Conservation (phyloP, 2,113 vertebrate genomes). For the Mesocricetus auratus region DNA sequence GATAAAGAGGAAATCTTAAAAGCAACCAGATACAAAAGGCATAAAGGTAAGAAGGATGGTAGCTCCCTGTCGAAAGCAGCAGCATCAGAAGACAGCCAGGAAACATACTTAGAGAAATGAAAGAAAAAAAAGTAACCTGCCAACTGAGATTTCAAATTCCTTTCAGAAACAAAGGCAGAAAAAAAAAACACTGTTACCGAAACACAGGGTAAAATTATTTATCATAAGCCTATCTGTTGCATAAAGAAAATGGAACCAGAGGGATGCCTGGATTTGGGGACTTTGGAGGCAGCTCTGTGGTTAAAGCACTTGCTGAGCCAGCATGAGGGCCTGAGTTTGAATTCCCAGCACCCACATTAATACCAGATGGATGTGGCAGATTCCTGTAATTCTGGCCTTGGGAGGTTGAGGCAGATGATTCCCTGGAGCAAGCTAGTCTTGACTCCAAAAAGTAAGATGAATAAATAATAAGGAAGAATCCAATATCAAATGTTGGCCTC, state of each 20-base stretch:
- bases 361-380: too few relatives aligned
- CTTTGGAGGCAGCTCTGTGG: neutral
- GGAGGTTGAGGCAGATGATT: neutral
- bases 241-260: neutral
- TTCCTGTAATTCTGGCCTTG: neutral
- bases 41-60: neutral
- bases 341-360: neutral
- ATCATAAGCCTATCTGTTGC: neutral
- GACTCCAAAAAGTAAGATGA: neutral
- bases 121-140: neutral
- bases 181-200: neutral
- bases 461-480: neutral
- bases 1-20: conserved; percentile 28
- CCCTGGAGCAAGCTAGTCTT: neutral
- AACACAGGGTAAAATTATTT: neutral
- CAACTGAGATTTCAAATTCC: neutral
- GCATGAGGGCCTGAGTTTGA: neutral
- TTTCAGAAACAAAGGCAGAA: conserved; percentile 20
- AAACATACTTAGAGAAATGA: neutral
- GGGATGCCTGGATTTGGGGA: neutral
- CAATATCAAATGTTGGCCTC: neutral
- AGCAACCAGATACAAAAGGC: conserved; percentile 10
- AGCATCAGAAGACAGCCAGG: neutral
- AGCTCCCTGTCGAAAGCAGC: neutral
- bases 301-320: neutral